phyloP scores from a whole-genome alignment of 2,113 vertebrate genomes.

The Clarias batrachus region DNA sequence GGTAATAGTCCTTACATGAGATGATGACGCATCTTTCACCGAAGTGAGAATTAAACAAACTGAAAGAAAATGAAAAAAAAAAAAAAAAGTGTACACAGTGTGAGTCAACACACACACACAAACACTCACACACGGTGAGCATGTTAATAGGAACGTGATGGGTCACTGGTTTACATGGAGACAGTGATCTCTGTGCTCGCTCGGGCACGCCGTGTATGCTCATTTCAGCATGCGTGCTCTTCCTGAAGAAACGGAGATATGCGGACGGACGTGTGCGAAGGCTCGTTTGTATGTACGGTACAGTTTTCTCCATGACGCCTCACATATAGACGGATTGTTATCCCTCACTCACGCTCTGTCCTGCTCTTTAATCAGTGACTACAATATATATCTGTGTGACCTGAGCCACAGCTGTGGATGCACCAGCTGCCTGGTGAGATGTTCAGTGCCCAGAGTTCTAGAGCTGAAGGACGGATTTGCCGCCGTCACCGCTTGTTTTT shows the following conservation, averaged over 20 bases:
- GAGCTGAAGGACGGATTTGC: background rate
- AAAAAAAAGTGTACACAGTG: background rate
- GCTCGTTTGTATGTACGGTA: constrained; percentile 23
- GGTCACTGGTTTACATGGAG: background rate
- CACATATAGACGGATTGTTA: background rate
- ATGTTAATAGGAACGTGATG: constrained; percentile 11
- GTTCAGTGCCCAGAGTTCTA: constrained; percentile 6
- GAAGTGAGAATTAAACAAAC: background rate
- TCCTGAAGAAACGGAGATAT: constrained; percentile 3
- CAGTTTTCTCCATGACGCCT: background rate
- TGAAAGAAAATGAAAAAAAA: background rate
- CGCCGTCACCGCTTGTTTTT: background rate
- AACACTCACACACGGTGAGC: background rate
- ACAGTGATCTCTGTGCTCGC: background rate
- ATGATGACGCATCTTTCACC: background rate
- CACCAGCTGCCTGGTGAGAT: background rate
- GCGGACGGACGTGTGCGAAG: background rate
- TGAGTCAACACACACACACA: background rate
- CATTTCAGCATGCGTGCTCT: background rate
- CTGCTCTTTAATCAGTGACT: background rate
- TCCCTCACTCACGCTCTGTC: background rate
- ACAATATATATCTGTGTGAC: constrained; percentile 2
- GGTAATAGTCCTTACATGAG: background rate
- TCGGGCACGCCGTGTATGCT: background rate
- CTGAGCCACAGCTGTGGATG: constrained; percentile 16